Conservation (phyloP, 2,113 vertebrate genomes). For the Atlantisia rogersi region DNA sequence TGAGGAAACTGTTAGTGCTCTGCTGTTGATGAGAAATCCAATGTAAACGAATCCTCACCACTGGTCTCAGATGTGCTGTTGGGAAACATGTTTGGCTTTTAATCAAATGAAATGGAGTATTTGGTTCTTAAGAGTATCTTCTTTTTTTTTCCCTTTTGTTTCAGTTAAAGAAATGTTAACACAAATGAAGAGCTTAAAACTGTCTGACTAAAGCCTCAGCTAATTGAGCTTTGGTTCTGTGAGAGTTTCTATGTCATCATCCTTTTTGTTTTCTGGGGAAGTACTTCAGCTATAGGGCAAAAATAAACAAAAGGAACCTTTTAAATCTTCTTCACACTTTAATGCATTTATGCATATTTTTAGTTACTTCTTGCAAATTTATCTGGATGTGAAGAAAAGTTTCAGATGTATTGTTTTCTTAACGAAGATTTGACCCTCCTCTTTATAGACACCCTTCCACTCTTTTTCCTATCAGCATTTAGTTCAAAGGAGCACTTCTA, state of each 20-base stretch:
- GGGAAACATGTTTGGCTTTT: neutral
- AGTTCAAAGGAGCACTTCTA: conserved; percentile 44
- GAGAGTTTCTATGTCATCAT: neutral
- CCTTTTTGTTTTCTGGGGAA: neutral
- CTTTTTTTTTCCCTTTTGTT: neutral
- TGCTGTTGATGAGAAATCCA: neutral
- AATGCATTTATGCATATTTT: conserved; percentile 22
- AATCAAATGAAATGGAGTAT: neutral
- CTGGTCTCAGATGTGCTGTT: neutral
- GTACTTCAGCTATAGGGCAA: neutral
- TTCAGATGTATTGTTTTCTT: neutral
- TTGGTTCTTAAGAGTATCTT: neutral
- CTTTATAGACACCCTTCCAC: neutral
- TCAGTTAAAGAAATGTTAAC: neutral
- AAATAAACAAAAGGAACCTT: conserved; percentile 6
- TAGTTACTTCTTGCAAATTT: conserved; percentile 17
- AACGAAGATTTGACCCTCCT: conserved; percentile 12
- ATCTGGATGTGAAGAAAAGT: neutral
- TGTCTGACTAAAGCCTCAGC: neutral
- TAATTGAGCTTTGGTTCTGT: neutral
- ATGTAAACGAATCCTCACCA: neutral
- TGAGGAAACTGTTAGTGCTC: neutral
- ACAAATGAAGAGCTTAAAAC: neutral
- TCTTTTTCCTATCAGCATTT: conserved; percentile 15
- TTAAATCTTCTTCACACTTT: neutral